Percentiles rank a stretch among this genome's conserved stretches.
Conservation (phyloP, 2,888 invertebrate species). For the Polylopha cassiicola region DNA sequence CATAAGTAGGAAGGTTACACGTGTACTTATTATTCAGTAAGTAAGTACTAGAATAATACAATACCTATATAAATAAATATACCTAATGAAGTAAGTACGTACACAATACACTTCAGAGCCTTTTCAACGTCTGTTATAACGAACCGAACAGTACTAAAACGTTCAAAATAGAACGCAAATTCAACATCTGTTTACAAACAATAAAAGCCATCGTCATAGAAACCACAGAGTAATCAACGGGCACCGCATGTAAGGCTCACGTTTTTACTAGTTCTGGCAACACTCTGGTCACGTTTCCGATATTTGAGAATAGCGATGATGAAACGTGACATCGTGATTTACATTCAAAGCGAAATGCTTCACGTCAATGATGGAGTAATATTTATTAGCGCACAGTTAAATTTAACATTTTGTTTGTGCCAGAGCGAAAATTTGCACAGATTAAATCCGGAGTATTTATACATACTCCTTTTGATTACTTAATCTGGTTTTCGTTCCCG, state of each 20-base stretch:
- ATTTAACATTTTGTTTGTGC: conserved; percentile 12
- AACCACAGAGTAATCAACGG: conserved; percentile 24
- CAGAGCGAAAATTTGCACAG: conserved; percentile 5
- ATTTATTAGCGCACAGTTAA: conserved; percentile 13
- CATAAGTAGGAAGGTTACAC: no score
- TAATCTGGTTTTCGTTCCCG: no score
- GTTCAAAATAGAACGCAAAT: conserved; percentile 5
- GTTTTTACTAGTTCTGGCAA: conserved; percentile 32
- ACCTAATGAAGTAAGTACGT: no score
- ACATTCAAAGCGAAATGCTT: conserved; percentile 14
- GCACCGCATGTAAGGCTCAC: conserved; percentile 28
- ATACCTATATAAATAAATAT: no score
- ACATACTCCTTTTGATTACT: no score
- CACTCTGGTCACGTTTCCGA: conserved; percentile 29
- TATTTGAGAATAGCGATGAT: conserved; percentile 37
- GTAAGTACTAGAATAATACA: no score
- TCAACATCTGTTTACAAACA: conserved; percentile 20
- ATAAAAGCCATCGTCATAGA: conserved; percentile 13
- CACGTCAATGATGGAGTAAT: conserved; percentile 15
- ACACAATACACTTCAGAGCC: no score
- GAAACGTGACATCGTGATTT: conserved; percentile 20
- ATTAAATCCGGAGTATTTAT: no score
- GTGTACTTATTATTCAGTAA: no score
- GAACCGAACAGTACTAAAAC: conserved; percentile 2
- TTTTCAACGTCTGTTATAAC: no score